These are phyloP conservation scores for Eristalis tenax DNA, from an alignment of 2,888 invertebrate species.

Conservation along the genomic window DNA sequence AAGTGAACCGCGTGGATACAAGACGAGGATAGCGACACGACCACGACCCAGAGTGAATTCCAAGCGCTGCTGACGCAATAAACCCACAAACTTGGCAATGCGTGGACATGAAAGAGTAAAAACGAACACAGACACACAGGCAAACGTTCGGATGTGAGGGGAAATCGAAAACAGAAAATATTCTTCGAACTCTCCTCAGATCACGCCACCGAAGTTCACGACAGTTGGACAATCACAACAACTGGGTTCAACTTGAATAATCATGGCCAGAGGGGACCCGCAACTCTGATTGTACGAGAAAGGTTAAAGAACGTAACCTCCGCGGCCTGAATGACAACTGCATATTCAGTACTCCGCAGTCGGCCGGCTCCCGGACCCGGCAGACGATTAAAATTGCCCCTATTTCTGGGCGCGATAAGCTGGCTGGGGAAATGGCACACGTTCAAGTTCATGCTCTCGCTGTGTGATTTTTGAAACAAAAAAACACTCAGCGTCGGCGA, in stretches of 20 bases:
- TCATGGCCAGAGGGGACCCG: neutral
- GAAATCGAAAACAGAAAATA: neutral
- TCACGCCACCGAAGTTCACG: conserved; percentile 25
- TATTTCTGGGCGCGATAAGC: conserved; percentile 9
- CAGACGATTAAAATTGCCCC: neutral
- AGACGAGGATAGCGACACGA: neutral
- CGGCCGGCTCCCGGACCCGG: neutral
- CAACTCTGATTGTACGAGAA: neutral
- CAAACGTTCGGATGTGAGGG: conserved; percentile 24
- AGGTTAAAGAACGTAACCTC: conserved; percentile 38
- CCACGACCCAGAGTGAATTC: conserved; percentile 6
- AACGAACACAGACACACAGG: neutral
- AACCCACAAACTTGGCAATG: neutral
- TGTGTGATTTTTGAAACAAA: conserved; percentile 15
- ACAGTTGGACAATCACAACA: neutral
- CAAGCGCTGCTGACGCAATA: conserved; percentile 39
- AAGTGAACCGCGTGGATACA: conserved; percentile 8
- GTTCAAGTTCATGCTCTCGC: conserved; percentile 16
- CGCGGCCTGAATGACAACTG: conserved; percentile 13
- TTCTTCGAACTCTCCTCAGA: neutral
- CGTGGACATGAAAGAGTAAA: neutral
- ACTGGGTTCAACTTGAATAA: conserved; percentile 16
- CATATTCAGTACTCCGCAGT: neutral
- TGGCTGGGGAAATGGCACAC: neutral
- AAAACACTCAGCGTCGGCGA: neutral